Evolutionary conservation across 2,113 vertebrate genomes (phyloP).

Genomic region (Rhinoderma darwinii): DNA sequence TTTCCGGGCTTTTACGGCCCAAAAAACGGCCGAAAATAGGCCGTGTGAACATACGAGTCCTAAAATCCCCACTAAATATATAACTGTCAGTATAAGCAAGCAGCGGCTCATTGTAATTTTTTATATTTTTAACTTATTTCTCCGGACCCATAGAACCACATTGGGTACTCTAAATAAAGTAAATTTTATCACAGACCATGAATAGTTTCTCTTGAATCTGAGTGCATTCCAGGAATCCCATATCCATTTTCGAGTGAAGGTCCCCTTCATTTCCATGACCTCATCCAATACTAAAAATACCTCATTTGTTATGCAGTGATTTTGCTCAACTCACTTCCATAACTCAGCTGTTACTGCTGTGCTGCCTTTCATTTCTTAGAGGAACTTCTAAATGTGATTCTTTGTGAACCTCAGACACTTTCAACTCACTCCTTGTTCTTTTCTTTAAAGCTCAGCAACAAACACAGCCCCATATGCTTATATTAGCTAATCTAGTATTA

Average conservation of each 20-base stretch:
- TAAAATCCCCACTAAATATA: not conserved
- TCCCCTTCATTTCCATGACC: conserved; percentile 42
- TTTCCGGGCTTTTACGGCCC: no score
- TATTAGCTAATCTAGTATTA: conserved; percentile 86
- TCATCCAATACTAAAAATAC: conserved; percentile 61
- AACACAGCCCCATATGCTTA: conserved; percentile 86
- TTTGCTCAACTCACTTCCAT: conserved; percentile 40
- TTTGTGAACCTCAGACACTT: conserved; percentile 77
- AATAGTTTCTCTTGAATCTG: not conserved
- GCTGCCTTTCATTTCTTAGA: conserved; percentile 61
- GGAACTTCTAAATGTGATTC: conserved; percentile 82
- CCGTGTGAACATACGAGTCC: no score
- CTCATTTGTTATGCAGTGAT: conserved; percentile 37
- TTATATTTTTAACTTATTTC: not conserved
- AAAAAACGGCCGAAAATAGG: no score
- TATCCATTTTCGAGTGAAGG: conserved; percentile 25
- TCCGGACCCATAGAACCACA: not conserved
- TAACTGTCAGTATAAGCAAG: not conserved
- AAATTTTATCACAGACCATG: not conserved
- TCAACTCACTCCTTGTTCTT: conserved; percentile 84
- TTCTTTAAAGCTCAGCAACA: conserved; percentile 83
- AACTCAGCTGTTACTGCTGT: conserved; percentile 42
- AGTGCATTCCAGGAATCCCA: not conserved
- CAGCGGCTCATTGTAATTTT: not conserved
- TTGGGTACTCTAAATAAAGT: not conserved